phyloP scores from a whole-genome alignment of 2,888 invertebrate species.

The Muscina levida region DNA sequence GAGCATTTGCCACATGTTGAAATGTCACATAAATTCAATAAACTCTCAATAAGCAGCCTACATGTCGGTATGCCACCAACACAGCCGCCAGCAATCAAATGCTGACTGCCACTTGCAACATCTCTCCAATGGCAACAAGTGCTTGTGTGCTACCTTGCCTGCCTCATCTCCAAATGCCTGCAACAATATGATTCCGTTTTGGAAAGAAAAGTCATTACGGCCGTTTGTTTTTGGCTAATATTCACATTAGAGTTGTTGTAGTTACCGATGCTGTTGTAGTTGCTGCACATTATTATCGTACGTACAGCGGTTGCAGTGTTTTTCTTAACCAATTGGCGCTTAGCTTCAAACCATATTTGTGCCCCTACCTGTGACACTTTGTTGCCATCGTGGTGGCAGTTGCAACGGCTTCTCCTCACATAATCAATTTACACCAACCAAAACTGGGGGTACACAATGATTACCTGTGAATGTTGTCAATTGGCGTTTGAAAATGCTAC shows the following conservation, averaged over 20 bases:
- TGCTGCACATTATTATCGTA: no score
- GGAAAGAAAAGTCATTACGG: slow-evolving; percentile 6
- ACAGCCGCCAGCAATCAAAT: slow-evolving; percentile 12
- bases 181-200: slow-evolving; percentile 27
- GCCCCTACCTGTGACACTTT: slow-evolving; percentile 54
- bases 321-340: slow-evolving; percentile 54
- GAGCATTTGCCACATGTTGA: slow-evolving; percentile 62
- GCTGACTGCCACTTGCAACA: neutral
- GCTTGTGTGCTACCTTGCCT: slow-evolving; percentile 22
- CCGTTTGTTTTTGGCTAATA: slow-evolving; percentile 60
- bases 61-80: slow-evolving; percentile 60
- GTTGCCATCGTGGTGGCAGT: slow-evolving; percentile 10
- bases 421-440: slow-evolving; percentile 65
- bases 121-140: slow-evolving; percentile 4
- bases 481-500: slow-evolving; percentile 36
- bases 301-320: slow-evolving; percentile 12
- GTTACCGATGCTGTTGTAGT: neutral
- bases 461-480: slow-evolving; percentile 58
- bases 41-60: slow-evolving; percentile 63
- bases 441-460: slow-evolving; percentile 39
- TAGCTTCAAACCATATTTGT: slow-evolving; percentile 65
- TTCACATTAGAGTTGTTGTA: slow-evolving; percentile 55
- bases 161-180: neutral
- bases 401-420: slow-evolving; percentile 42
- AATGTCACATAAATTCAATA: slow-evolving; percentile 65